phyloP scores from a whole-genome alignment of 2,888 invertebrate genomes.

The Drosophila colorata region DNA sequence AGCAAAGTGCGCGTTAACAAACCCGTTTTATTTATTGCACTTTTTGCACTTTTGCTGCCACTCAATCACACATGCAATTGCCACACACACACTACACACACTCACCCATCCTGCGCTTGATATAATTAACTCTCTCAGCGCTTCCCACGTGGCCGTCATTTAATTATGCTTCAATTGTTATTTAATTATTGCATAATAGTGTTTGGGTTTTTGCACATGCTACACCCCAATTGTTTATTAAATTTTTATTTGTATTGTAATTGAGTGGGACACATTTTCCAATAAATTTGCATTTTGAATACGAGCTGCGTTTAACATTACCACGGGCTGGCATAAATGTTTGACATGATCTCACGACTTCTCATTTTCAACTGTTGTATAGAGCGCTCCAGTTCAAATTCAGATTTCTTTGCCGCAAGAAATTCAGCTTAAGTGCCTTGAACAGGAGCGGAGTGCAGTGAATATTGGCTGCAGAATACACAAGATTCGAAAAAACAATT shows the following conservation, averaged over 20 bases:
- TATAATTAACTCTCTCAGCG: conserved; percentile 50
- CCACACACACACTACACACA: conserved; percentile 15
- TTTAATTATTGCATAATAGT: conserved; percentile 44
- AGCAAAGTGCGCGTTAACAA: conserved; percentile 16
- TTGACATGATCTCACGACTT: conserved; percentile 45
- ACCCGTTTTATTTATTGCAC: conserved; percentile 37
- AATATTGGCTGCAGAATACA: too few species aligned
- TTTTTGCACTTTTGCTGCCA: conserved; percentile 37
- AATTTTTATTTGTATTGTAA: conserved; percentile 3
- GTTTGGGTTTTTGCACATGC: conserved; percentile 7
- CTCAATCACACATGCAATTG: conserved; percentile 42
- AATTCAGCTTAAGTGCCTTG: conserved; percentile 38
- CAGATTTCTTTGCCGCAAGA: conserved; percentile 60
- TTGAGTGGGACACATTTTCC: conserved; percentile 3
- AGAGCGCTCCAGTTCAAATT: conserved; percentile 44
- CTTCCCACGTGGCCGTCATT: conserved; percentile 31
- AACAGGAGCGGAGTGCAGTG: conserved; percentile 41
- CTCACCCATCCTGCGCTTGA: conserved; percentile 52
- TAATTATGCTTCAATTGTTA: conserved; percentile 59
- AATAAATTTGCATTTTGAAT: conserved; percentile 21
- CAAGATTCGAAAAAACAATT: too few species aligned
- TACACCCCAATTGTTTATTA: conserved; percentile 13
- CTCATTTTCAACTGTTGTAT: conserved; percentile 43
- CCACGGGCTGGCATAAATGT: conserved; percentile 3
- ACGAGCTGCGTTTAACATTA: neutral